Base-by-base conservation (phyloP, 2,888 invertebrate species). In the Polymixis flavicincta region DNA sequence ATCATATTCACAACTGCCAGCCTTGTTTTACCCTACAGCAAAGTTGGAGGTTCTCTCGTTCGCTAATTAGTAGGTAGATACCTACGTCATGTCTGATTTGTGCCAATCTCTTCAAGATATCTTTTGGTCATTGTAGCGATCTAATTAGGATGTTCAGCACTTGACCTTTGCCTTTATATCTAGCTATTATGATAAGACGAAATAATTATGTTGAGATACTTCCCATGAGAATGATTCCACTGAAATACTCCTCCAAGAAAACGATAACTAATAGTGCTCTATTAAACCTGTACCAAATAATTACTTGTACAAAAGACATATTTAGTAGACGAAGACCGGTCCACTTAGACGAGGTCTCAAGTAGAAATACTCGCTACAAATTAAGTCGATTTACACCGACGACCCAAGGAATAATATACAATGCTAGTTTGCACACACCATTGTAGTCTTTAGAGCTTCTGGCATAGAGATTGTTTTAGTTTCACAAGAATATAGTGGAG, bases 291-390 rank as follows among this genome's bases (percentile, higher is more conserved):
- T 73, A 71, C 25, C 42, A 63, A 73, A 77, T 77, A 77, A 80
- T 72, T 59, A 63, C 52, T 25, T 68, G 25, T 69, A 55, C 66
- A 64, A 61, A 80, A 80, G 42, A 75, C 50, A 61, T 81, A 72
- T 72, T 71, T 68, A 68, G 66, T 80, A 72, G 48, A 76, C 50
- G 42, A 73, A 80, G 70, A 71, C 69, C 52, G 7, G 66, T 61
- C 60, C 60, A 71, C 69, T 78, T 79, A 76, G 71, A 79, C 76
- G 55, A 78, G 70, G 68, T 75, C 66, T 85, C 68, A 72, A 85
- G 78, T 70, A 69, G 68, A 83, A 85, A 73, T 75, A 74, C 83
- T 85, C 64, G 65, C 79, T 73, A 79, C 85, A 85, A 85, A 83
- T 80, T 83, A 80, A 83, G 73, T 78, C 70, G 73, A 83, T 85